These are phyloP conservation scores for Zonotrichia albicollis DNA, from an alignment of 2,797 vertebrate species.

Conservation along the genomic window DNA sequence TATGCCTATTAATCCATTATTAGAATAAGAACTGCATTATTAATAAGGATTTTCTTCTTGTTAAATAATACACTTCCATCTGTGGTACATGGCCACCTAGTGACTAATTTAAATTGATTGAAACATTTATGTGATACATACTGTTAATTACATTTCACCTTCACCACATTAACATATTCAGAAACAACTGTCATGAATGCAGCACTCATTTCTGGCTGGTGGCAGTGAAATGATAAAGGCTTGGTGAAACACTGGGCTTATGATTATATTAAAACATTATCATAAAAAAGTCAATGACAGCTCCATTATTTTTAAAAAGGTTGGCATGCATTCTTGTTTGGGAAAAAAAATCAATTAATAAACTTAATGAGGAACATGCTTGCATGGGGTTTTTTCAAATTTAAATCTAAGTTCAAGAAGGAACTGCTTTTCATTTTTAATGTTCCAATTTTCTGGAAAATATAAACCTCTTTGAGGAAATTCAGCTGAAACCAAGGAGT, in stretches of 20 bases:
- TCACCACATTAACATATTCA: constrained; percentile 18
- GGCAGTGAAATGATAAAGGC: background rate
- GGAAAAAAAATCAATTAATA: background rate
- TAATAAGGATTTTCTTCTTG: constrained; percentile 33
- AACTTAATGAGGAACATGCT: background rate
- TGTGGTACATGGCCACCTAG: constrained; percentile 42
- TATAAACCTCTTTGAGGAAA: background rate
- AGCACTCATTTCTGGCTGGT: background rate
- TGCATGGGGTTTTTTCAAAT: rapidly evolving
- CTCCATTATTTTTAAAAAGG: background rate
- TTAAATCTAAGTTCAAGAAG: background rate
- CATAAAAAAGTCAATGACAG: background rate
- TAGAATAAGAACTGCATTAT: constrained; percentile 27
- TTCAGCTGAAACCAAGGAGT: background rate
- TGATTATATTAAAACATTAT: background rate
- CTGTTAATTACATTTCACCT: constrained; percentile 53
- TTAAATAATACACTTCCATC: constrained; percentile 41
- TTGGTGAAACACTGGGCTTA: background rate
- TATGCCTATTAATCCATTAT: constrained; percentile 24
- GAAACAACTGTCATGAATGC: constrained; percentile 13
- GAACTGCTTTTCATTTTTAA: background rate
- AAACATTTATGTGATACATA: constrained; percentile 38
- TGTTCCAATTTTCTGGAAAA: background rate
- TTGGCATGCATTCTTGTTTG: background rate
- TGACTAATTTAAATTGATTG: constrained; percentile 59